Conservation (phyloP, 2,797 vertebrate genomes). For the Rhinichthys osculus region DNA sequence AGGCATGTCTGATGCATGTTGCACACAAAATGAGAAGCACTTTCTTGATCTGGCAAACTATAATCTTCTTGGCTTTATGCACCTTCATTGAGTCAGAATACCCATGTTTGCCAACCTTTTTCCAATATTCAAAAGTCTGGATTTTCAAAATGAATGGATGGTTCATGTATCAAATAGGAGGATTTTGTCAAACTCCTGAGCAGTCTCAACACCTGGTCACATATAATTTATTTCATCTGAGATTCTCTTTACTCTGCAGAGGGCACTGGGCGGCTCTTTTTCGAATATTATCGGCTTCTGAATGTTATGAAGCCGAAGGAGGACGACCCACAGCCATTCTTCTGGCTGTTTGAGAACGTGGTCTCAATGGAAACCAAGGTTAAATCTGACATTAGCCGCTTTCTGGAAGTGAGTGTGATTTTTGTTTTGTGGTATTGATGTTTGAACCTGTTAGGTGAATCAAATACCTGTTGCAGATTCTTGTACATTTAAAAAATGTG, state of each 20-base stretch:
- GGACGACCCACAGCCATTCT: slow-evolving; percentile 87
- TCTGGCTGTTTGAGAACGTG: slow-evolving; percentile 96
- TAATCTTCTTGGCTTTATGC: not conserved
- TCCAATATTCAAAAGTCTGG: not conserved
- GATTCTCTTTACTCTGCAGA: slow-evolving; percentile 71
- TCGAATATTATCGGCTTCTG: slow-evolving; percentile 90
- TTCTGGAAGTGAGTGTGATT: slow-evolving; percentile 84
- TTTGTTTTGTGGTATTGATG: not conserved
- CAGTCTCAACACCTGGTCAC: not conserved
- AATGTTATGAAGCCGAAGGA: slow-evolving; percentile 88
- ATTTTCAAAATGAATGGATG: not conserved
- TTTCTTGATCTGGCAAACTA: not conserved
- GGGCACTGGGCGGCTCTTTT: slow-evolving; percentile 91
- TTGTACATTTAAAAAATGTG: not conserved
- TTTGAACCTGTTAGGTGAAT: not conserved
- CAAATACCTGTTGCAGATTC: not conserved
- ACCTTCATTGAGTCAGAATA: not conserved
- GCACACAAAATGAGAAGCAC: not conserved
- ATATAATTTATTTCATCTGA: not conserved
- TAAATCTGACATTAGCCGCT: slow-evolving; percentile 91
- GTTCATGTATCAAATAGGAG: not conserved
- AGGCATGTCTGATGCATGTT: not conserved
- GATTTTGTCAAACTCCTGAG: not conserved
- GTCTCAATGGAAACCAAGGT: slow-evolving; percentile 89
- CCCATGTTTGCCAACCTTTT: not conserved